Percentiles rank a stretch among this genome's conserved stretches.
phyloP scores from a whole-genome alignment of 1,140 invertebrate species.

The Coptotermes formosanus region DNA sequence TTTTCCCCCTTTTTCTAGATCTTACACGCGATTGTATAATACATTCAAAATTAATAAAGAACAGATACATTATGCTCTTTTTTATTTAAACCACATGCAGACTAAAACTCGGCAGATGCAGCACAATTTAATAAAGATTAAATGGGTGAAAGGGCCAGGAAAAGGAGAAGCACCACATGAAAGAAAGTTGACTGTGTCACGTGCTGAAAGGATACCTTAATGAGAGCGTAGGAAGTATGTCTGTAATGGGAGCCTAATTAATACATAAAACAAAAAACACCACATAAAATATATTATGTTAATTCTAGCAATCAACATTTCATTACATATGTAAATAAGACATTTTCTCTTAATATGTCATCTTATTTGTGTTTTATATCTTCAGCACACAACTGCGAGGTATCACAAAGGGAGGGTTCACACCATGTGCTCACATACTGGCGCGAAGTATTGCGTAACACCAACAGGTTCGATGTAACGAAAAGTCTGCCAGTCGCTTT shows the following conservation, averaged over 20 bases:
- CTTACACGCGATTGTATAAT: not conserved
- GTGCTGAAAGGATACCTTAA: constrained; percentile 10
- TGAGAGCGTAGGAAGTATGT: not conserved
- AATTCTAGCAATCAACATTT: not conserved
- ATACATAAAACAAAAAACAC: not conserved
- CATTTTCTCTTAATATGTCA: not conserved
- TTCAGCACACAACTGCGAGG: not conserved
- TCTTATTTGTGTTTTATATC: not conserved
- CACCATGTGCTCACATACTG: not conserved
- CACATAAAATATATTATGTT: not conserved
- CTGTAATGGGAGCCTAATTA: not conserved
- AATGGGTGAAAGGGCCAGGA: not conserved
- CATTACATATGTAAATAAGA: constrained; percentile 6
- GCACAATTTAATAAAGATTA: not conserved
- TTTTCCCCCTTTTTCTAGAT: not conserved
- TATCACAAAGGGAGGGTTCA: not conserved
- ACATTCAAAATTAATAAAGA: constrained; percentile 10
- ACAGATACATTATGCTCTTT: not conserved
- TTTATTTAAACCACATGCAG: constrained; percentile 7
- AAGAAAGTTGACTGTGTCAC: not conserved
- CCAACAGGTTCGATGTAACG: too few species aligned
- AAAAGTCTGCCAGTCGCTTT: too few species aligned
- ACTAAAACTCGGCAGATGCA: not conserved
- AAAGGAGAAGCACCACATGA: not conserved
- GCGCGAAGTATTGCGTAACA: not conserved